A percentile compares a stretch with the other conserved stretches of the same genome.
Conservation (phyloP, 2,888 invertebrate species). For the Gandaritis pyraliata region DNA sequence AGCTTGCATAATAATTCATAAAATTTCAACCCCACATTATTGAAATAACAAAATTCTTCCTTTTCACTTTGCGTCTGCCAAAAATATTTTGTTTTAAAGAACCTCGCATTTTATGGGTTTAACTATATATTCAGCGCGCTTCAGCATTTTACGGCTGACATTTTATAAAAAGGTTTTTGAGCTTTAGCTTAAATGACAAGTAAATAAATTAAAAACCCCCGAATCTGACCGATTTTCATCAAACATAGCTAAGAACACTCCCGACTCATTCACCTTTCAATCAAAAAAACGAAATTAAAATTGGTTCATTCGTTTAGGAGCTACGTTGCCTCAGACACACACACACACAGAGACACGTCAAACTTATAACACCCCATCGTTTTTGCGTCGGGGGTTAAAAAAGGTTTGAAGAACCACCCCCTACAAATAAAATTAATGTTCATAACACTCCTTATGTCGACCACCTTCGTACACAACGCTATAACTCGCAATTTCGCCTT, state of each 20-base stretch:
- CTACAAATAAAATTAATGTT: slow-evolving; percentile 11
- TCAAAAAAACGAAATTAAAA: no score
- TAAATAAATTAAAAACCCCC: neutral
- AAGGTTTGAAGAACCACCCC: slow-evolving; percentile 3
- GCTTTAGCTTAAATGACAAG: neutral
- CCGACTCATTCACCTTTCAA: no score
- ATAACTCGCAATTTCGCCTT: slow-evolving; percentile 24
- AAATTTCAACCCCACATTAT: slow-evolving; percentile 5
- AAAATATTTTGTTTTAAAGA: slow-evolving; percentile 15
- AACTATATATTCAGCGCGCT: neutral
- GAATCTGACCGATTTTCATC: no score
- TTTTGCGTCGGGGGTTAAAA: no score
- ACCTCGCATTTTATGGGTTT: slow-evolving; percentile 3
- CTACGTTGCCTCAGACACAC: no score
- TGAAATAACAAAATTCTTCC: slow-evolving; percentile 6
- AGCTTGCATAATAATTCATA: slow-evolving; percentile 8
- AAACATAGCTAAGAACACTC: no score
- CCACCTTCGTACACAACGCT: slow-evolving; percentile 11
- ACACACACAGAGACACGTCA: no score
- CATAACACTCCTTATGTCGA: slow-evolving; percentile 5
- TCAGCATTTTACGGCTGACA: neutral
- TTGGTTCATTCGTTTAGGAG: no score
- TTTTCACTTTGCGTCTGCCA: slow-evolving; percentile 7
- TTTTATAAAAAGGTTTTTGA: neutral
- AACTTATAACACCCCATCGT: no score